Base-by-base conservation (phyloP, 2,888 invertebrate genomes). In the Drosophila subquinaria region DNA sequence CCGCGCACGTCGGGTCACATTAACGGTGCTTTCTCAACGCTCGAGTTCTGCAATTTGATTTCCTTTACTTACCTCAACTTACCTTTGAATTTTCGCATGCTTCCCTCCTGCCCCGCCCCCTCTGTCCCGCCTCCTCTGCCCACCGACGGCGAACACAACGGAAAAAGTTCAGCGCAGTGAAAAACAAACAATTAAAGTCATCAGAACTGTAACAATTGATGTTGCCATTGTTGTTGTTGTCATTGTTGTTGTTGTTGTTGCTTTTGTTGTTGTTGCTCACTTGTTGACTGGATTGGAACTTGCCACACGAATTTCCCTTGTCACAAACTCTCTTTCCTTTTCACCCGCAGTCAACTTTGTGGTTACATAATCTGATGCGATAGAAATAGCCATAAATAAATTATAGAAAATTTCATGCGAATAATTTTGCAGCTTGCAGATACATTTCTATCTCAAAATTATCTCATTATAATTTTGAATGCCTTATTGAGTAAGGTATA, bases 41-140 rank as follows among this genome's bases (percentile, higher is more conserved):
- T 83, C 88, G 83, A 86, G 79, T 82, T 88, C 63, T 80, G 70
- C 86, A 73, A 88, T 86, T 86, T 88, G 89, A 89, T 88, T 89
- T 80, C 65, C 69, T 57, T 80, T 63, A 36, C n/a, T 55, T 43
- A 23, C 13, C 35, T n/a, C 27, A 52, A 23, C 38, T 38, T 55
- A 17, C 42, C 42, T 64, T 77, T 43, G 35, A 23, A 35, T 40
- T 66, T 74, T 69, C 75, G 70, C 79, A 63, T 75, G 75, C 63
- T 23, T 23, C 4, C 51, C 60, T 38, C 52, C 45, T 52, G 5
- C 20, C 20, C 17, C 42, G 9, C 33, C 20, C 30, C 42, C 5
- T 55, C 45, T 50, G 47, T 17, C 17, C 9, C 17, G 15, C 55
- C 33, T 40, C 0, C 43, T 3, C n/a, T 36, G 20, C 0, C 5